Percentiles rank a stretch among this genome's conserved stretches.
Evolutionary conservation across 2,888 invertebrate species (phyloP).

Genomic region (Drosophila koepferae): DNA sequence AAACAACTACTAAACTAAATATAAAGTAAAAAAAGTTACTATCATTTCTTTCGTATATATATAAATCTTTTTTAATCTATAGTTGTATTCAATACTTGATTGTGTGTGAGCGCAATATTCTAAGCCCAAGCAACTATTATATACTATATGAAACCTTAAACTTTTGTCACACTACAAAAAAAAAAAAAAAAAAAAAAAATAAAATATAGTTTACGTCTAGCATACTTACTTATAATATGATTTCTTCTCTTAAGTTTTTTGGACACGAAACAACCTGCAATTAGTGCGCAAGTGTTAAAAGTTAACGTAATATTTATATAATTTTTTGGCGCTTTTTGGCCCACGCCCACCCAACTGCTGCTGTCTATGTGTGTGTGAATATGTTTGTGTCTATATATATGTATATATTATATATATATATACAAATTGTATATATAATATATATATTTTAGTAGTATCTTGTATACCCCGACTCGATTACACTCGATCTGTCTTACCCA

Average conservation of each 20-base stretch:
- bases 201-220: slow-evolving; percentile 12
- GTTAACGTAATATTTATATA: slow-evolving; percentile 55
- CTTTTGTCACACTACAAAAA: slow-evolving; percentile 52
- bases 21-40: slow-evolving; percentile 39
- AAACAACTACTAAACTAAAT: slow-evolving; percentile 47
- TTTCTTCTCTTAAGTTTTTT: slow-evolving; percentile 54
- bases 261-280: slow-evolving; percentile 54
- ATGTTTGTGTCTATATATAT: slow-evolving; percentile 20
- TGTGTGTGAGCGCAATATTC: slow-evolving; percentile 43
- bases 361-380: slow-evolving; percentile 25
- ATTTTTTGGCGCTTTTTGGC: slow-evolving; percentile 60
- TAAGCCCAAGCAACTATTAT: slow-evolving; percentile 24
- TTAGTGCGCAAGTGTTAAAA: slow-evolving; percentile 59
- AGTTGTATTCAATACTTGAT: slow-evolving; percentile 29
- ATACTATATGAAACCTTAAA: slow-evolving; percentile 27
- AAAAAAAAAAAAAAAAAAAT: not conserved
- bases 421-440: slow-evolving; percentile 26
- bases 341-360: slow-evolving; percentile 57
- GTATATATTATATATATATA: slow-evolving; percentile 19
- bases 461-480: slow-evolving; percentile 52
- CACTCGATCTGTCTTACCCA: slow-evolving; percentile 50
- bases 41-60: slow-evolving; percentile 30
- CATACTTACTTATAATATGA: slow-evolving; percentile 29
- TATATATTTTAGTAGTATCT: slow-evolving; percentile 32
- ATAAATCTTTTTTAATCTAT: slow-evolving; percentile 21